Percentiles rank a stretch among this genome's conserved stretches.
These are phyloP conservation scores for Misgurnus mizolepis DNA, from an alignment of 2,113 vertebrate genomes.

Conservation along the genomic window DNA sequence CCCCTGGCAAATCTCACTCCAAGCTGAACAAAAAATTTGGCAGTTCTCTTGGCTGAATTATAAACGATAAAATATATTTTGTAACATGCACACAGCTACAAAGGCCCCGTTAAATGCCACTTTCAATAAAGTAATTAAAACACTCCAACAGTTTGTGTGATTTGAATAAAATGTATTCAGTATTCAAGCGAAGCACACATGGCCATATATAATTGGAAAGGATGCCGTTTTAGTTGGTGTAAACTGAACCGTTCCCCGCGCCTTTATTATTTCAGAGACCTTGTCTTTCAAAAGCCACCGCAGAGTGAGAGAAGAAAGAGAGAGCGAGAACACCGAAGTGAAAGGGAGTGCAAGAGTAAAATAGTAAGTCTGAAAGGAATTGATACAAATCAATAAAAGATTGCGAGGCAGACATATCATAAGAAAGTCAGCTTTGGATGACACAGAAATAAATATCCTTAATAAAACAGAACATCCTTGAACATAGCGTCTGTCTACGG, in stretches of 20 bases:
- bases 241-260: neutral
- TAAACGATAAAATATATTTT: too few species aligned
- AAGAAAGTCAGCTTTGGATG: neutral
- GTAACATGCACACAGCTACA: neutral
- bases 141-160: neutral
- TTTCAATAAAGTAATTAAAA: neutral
- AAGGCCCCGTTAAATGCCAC: neutral
- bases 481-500: neutral
- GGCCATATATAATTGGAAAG: neutral
- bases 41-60: too few species aligned
- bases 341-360: neutral
- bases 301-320: neutral
- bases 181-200: neutral
- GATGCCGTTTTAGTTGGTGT: neutral
- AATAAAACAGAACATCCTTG: neutral
- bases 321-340: neutral
- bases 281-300: slow-evolving; percentile 9
- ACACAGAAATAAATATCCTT: neutral
- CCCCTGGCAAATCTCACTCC: too few species aligned
- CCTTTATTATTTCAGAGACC: slow-evolving; percentile 2
- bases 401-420: neutral
- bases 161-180: neutral
- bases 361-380: slow-evolving; percentile 18
- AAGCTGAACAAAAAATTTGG: too few species aligned
- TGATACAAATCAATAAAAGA: slow-evolving; percentile 15